phyloP scores from a whole-genome alignment of 1,140 invertebrate genomes.

The Bemisia tabaci region DNA sequence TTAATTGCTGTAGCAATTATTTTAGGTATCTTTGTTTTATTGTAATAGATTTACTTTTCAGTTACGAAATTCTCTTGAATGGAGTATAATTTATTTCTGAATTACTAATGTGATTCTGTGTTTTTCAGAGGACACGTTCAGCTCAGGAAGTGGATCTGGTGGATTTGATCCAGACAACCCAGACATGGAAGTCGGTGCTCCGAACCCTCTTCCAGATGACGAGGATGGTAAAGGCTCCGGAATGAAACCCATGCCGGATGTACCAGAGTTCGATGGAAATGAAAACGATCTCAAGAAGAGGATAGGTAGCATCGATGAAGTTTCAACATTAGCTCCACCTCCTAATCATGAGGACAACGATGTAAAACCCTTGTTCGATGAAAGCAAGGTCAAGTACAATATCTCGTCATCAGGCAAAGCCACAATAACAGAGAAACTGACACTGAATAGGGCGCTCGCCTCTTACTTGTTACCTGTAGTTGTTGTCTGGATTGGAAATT shows the following conservation, averaged over 20 bases:
- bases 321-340: conserved; percentile 27
- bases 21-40: too few species aligned
- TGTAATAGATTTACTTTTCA: too few species aligned
- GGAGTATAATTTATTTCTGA: too few species aligned
- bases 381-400: conserved; percentile 6
- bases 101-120: too few species aligned
- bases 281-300: neutral
- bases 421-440: conserved; percentile 28
- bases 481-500: conserved; percentile 67
- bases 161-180: too few species aligned
- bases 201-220: neutral
- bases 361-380: conserved; percentile 14
- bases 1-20: too few species aligned
- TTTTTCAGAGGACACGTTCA: conserved; percentile 38
- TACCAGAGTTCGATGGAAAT: neutral
- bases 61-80: too few species aligned
- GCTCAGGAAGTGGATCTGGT: conserved; percentile 45
- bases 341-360: conserved; percentile 23
- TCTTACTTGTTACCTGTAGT: conserved; percentile 64
- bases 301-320: conserved; percentile 13
- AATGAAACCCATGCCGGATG: neutral
- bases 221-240: neutral
- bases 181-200: conserved; percentile 29
- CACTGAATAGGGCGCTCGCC: conserved; percentile 47
- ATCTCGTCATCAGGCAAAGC: neutral